phyloP scores from a whole-genome alignment of 2,888 invertebrate species.

The Cheilosia impressa region DNA sequence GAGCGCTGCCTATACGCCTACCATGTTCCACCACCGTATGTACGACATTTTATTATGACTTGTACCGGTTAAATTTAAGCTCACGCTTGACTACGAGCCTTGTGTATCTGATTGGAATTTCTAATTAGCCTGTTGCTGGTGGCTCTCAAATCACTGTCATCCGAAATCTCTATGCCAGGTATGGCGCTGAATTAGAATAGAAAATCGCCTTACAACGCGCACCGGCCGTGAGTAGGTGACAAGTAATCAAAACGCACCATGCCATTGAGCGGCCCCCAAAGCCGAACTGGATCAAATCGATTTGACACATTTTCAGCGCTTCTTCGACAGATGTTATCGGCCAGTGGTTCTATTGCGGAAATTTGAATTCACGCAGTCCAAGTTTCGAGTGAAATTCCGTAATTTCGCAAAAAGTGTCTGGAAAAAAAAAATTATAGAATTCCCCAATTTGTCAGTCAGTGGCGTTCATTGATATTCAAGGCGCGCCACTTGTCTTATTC shows the following conservation, averaged over 20 bases:
- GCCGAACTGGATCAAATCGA: constrained; percentile 61
- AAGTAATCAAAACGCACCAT: constrained; percentile 30
- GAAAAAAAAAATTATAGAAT: constrained; percentile 34
- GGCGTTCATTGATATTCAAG: constrained; percentile 51
- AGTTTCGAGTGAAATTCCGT: constrained; percentile 25
- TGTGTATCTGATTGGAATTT: constrained; percentile 58
- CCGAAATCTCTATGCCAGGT: constrained; percentile 14
- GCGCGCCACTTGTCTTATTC: constrained; percentile 32
- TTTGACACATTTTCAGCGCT: constrained; percentile 53
- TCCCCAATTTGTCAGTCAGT: constrained; percentile 49
- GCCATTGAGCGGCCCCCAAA: not conserved
- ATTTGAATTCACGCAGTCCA: constrained; percentile 17
- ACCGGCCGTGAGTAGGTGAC: constrained; percentile 20
- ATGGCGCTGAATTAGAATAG: constrained; percentile 48
- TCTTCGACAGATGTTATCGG: constrained; percentile 41
- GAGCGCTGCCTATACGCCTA: constrained; percentile 34
- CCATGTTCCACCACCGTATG: constrained; percentile 43
- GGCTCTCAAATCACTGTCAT: constrained; percentile 18
- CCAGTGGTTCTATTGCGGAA: constrained; percentile 19
- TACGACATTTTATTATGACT: constrained; percentile 66
- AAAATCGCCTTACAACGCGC: constrained; percentile 15
- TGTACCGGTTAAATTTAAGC: constrained; percentile 68
- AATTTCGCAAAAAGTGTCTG: constrained; percentile 37
- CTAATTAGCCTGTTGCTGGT: constrained; percentile 38
- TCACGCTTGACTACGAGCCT: constrained; percentile 61